A percentile compares a stretch with the other conserved stretches of the same genome.
Evolutionary conservation across 2,888 invertebrate genomes (phyloP).

Genomic region (Trichogramma evanescens): DNA sequence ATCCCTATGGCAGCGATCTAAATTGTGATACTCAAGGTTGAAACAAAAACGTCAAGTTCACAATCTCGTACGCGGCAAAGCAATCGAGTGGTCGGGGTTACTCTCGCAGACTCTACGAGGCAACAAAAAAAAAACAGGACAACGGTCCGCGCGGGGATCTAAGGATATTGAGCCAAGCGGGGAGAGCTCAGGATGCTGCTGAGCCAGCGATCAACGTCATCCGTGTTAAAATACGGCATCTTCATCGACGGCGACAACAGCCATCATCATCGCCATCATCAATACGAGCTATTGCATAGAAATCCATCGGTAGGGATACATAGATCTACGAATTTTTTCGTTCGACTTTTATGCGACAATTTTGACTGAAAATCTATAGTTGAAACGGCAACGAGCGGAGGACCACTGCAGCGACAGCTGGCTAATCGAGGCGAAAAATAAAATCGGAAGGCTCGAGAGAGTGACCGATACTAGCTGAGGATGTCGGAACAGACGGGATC

Average conservation of each 20-base stretch:
- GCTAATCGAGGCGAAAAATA: background rate
- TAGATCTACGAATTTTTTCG: too few species aligned
- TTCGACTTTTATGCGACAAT: background rate
- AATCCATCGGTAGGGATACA: too few species aligned
- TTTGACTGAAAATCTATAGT: background rate
- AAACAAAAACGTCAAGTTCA: too few species aligned
- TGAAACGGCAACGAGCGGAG: background rate
- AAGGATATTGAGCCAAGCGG: slow-evolving; percentile 4
- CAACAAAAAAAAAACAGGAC: background rate
- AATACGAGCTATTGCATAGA: too few species aligned
- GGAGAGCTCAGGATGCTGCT: slow-evolving; percentile 42
- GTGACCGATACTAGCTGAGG: slow-evolving; percentile 39
- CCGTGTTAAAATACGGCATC: slow-evolving; percentile 20
- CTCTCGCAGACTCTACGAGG: too few species aligned
- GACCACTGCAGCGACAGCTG: background rate
- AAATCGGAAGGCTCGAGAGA: slow-evolving; percentile 12
- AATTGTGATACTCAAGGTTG: too few species aligned
- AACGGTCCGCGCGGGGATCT: background rate
- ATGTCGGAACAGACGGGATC: slow-evolving; percentile 46
- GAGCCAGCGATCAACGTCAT: slow-evolving; percentile 24
- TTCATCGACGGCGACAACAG: slow-evolving; percentile 16
- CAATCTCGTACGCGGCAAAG: too few species aligned
- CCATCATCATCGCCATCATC: slow-evolving; percentile 3
- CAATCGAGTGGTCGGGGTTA: too few species aligned
- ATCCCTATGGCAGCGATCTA: too few species aligned